Evolutionary conservation across 2,888 invertebrate genomes (phyloP).

Genomic region (Neuroscelio doddi): DNA sequence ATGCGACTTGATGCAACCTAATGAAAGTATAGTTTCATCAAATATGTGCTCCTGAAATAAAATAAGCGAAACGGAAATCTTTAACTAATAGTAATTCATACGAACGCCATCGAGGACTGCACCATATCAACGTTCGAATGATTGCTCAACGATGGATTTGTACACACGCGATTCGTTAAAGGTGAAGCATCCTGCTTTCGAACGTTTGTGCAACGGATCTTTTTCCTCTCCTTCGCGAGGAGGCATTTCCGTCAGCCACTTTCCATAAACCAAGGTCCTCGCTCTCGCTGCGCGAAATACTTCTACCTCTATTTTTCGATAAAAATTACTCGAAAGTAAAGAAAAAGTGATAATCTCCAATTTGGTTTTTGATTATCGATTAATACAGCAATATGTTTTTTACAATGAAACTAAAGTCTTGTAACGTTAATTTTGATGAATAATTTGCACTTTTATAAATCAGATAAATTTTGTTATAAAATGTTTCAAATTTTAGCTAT

Average conservation of each 20-base stretch:
- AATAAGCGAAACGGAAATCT: conserved; percentile 38
- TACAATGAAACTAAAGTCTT: too few species aligned
- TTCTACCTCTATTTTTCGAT: conserved; percentile 29
- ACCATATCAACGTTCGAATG: conserved; percentile 19
- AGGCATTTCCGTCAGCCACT: conserved; percentile 55
- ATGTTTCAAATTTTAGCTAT: neutral
- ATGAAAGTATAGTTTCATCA: conserved; percentile 6
- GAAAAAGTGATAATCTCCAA: neutral
- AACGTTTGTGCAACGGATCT: conserved; percentile 55
- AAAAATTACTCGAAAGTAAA: conserved; percentile 31
- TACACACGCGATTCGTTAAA: conserved; percentile 47
- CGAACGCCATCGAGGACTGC: neutral
- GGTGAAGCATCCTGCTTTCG: conserved; percentile 58
- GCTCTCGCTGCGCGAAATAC: conserved; percentile 35
- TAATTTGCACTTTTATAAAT: too few species aligned
- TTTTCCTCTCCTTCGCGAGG: conserved; percentile 30
- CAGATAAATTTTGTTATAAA: neutral
- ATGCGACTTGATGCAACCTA: conserved; percentile 8
- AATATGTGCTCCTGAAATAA: conserved; percentile 11
- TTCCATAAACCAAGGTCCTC: conserved; percentile 58
- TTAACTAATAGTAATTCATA: conserved; percentile 20
- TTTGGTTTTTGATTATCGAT: too few species aligned
- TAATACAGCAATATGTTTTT: too few species aligned
- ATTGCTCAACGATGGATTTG: conserved; percentile 52
- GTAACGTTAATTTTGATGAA: too few species aligned